Base-by-base conservation (phyloP, 2,797 vertebrate genomes). In the Natrix natrix region DNA sequence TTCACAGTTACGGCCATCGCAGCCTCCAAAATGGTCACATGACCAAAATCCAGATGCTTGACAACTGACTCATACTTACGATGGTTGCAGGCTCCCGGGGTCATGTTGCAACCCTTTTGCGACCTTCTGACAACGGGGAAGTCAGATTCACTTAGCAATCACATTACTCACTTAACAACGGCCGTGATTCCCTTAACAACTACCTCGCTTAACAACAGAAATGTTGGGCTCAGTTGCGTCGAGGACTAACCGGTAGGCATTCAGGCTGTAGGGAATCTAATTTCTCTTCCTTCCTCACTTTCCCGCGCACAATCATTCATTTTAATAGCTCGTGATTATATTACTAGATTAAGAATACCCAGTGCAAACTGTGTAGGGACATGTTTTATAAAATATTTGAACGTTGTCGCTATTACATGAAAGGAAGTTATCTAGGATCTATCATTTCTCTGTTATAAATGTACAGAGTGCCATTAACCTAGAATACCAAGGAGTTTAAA, bases 271-370 rank as follows among this genome's bases (percentile, higher is more conserved):
- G 17, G 22, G 37, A 74, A 37, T 43, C 32, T 20, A 74, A 74
- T 78, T 10, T 13, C 22, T 13, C 22, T 22, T n/a, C 0, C 1
- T 59, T 0, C 87, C 88, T 55, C 37, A 0, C 0, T 2, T 55
- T 0, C 87, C 92, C 86, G 1, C 87, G 4, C 17, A 8, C 1
- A 32, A 20, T 43, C 74, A n/a, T 48, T 54, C 26, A n/a, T 91
- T 60, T 48, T 28, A 55, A 11, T 22, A 4, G 61, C 52, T 90
- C 11, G 24, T 14, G 48, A 22, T 43, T 83, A 12, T 59, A 22
- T 60, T 20, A 26, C 28, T 13, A 60, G 56, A 60, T 0, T 43
- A 87, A 60, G 22, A 28, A 26, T 26, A 52, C n/a, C 83, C 17
- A 52, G 3, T 32, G 56, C 28, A 78, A 78, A 59, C n/a, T 4